Conservation (phyloP, 2,797 vertebrate species). For the Babyrousa celebensis region DNA sequence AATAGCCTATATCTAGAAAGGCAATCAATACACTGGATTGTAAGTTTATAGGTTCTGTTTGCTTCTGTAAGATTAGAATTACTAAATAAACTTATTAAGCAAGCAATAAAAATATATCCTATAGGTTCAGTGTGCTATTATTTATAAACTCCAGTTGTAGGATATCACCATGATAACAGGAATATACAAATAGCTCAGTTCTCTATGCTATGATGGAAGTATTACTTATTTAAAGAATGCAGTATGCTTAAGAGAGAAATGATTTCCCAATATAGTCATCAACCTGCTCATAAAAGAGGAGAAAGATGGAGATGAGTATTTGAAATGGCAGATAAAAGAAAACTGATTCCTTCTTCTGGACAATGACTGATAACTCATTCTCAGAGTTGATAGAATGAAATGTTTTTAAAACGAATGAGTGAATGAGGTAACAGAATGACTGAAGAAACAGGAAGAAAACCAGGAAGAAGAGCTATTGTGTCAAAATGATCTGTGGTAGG, state of each 20-base stretch:
- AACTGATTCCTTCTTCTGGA: background rate
- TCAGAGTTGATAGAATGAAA: conserved; percentile 49
- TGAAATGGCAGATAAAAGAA: conserved; percentile 58
- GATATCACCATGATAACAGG: conserved; percentile 32
- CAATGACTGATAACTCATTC: conserved; percentile 72
- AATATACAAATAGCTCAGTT: conserved; percentile 24
- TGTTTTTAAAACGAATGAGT: background rate
- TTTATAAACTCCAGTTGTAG: conserved; percentile 12
- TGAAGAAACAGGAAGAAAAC: conserved; percentile 59
- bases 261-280: background rate
- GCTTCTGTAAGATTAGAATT: conserved; percentile 24
- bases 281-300: conserved; percentile 53
- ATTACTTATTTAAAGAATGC: conserved; percentile 64
- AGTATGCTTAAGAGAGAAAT: conserved; percentile 51
- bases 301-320: conserved; percentile 71
- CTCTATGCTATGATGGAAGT: background rate
- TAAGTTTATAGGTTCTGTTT: background rate
- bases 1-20: conserved; percentile 16
- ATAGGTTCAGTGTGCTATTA: conserved; percentile 1
- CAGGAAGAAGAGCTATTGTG: background rate
- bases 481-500: conserved; percentile 44
- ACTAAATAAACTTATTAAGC: conserved; percentile 4
- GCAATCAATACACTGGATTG: background rate
- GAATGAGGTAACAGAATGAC: conserved; percentile 9
- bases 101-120: conserved; percentile 36